These are phyloP conservation scores for Hydrolagus affinis DNA, from an alignment of 2,113 vertebrate genomes.

Conservation along the genomic window DNA sequence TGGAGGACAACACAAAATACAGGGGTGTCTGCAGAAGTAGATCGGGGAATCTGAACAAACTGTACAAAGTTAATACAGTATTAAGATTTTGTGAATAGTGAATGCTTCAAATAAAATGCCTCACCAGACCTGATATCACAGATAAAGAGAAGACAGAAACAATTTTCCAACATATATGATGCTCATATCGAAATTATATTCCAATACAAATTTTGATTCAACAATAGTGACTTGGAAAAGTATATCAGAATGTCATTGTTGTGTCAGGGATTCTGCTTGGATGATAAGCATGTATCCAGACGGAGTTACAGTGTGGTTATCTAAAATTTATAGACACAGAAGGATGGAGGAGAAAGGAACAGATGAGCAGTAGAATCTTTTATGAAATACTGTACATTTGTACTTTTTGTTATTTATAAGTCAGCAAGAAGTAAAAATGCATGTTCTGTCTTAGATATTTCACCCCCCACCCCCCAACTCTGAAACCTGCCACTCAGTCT, in stretches of 20 bases:
- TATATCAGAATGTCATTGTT: too few species aligned
- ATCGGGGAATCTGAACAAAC: neutral
- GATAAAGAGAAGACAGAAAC: too few species aligned
- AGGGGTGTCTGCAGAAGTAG: neutral
- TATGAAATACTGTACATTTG: conserved; percentile 37
- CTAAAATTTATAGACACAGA: neutral
- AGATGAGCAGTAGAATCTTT: neutral
- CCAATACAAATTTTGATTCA: too few species aligned
- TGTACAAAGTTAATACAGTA: neutral
- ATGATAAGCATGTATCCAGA: neutral
- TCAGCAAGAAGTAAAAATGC: conserved; percentile 78
- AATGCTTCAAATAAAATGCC: too few species aligned
- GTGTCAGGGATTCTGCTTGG: too few species aligned
- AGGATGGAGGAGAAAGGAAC: neutral
- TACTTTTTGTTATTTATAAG: conserved; percentile 80
- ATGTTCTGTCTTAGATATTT: conserved; percentile 75
- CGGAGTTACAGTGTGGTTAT: neutral
- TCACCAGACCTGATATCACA: too few species aligned
- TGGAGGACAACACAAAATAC: neutral
- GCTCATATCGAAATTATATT: too few species aligned
- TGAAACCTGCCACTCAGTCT: conserved; percentile 81
- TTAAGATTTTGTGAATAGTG: neutral
- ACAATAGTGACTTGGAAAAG: too few species aligned
- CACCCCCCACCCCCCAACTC: conserved; percentile 47
- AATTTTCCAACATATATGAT: too few species aligned